Evolutionary conservation across 2,797 vertebrate genomes (phyloP).

Genomic region (Malurus splendens): DNA sequence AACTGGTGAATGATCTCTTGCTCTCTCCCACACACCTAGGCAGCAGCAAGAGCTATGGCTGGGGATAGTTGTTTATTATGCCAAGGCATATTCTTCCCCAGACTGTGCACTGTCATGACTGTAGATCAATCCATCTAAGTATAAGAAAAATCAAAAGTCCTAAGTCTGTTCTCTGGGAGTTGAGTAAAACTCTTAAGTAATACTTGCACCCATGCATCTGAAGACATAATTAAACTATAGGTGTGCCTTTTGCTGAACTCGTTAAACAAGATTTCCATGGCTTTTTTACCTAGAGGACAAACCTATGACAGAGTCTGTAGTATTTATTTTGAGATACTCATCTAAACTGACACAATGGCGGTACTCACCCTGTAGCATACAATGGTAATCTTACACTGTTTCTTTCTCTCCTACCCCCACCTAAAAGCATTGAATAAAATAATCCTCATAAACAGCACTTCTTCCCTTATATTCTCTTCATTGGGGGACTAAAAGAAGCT

Average conservation of each 20-base stretch:
- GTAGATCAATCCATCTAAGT: background rate
- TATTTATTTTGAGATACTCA: constrained; percentile 65
- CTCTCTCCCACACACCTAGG: background rate
- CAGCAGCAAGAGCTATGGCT: background rate
- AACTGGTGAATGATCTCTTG: background rate
- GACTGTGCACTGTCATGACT: background rate
- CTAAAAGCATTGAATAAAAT: background rate
- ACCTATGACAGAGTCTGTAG: constrained; percentile 55
- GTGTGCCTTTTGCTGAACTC: constrained; percentile 59
- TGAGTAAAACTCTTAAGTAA: background rate
- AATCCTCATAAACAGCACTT: background rate
- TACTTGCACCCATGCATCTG: background rate
- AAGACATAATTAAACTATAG: constrained; percentile 48
- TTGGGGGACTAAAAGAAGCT: background rate
- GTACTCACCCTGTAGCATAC: constrained; percentile 26
- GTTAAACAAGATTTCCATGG: constrained; percentile 60
- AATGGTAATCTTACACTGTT: constrained; percentile 17
- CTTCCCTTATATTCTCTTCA: background rate
- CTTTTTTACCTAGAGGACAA: constrained; percentile 58
- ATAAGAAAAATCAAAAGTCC: background rate
- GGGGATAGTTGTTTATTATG: background rate
- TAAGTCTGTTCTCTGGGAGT: background rate
- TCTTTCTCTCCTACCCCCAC: background rate
- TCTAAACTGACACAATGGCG: constrained; percentile 56
- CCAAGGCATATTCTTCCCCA: background rate